Percentiles rank a stretch among this genome's conserved stretches.
phyloP scores from a whole-genome alignment of 2,797 vertebrate genomes.

The Amazona finschi region DNA sequence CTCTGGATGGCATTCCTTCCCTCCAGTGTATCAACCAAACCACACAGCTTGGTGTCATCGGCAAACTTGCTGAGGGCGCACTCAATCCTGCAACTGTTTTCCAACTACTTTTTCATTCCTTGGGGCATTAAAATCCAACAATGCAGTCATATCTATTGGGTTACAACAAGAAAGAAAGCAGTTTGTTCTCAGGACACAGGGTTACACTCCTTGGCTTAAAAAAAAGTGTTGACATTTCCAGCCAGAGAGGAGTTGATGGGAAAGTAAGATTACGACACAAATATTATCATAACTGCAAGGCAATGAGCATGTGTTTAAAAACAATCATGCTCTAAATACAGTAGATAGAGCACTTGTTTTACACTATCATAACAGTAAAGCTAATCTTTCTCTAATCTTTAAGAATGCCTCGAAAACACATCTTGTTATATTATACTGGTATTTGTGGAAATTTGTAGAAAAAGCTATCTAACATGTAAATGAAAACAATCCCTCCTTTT shows the following conservation, averaged over 20 bases:
- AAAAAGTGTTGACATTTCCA: not conserved
- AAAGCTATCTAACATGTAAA: not conserved
- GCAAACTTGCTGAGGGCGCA: no score
- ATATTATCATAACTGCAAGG: not conserved
- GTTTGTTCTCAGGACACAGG: not conserved
- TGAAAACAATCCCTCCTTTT: not conserved
- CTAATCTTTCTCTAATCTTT: not conserved
- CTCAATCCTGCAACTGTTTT: not conserved
- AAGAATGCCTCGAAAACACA: not conserved
- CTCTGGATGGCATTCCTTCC: no score
- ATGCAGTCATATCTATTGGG: accelerated
- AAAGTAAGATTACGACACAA: not conserved
- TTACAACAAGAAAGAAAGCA: not conserved
- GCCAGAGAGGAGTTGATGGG: not conserved
- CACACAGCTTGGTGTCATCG: no score
- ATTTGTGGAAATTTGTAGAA: not conserved
- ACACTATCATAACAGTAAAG: not conserved
- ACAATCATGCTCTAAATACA: not conserved
- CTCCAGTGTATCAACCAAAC: not conserved
- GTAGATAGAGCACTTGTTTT: not conserved
- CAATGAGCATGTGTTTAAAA: not conserved
- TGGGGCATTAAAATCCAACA: not conserved
- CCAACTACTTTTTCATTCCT: not conserved
- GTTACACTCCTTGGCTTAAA: not conserved
- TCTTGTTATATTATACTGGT: not conserved